A percentile compares a stretch with the other conserved stretches of the same genome.
Evolutionary conservation across 1,140 invertebrate genomes (phyloP).

Genomic region (Hycleus cichorii): DNA sequence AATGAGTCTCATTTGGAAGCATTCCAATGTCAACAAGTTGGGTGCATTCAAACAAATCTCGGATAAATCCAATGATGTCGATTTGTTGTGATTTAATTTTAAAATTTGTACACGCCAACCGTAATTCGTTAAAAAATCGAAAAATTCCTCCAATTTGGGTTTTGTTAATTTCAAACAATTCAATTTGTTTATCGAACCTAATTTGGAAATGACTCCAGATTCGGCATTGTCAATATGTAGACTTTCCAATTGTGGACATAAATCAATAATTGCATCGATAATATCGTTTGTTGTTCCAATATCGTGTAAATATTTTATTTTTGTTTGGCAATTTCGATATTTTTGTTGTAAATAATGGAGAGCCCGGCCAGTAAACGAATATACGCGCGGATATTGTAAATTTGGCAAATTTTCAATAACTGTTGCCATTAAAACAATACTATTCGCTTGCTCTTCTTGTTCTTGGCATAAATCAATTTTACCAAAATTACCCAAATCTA

Average conservation of each 20-base stretch:
- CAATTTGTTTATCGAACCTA: constrained; percentile 46
- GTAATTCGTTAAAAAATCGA: constrained; percentile 48
- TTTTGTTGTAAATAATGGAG: constrained; percentile 47
- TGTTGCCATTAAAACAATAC: constrained; percentile 42
- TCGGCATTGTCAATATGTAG: constrained; percentile 54
- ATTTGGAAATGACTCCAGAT: constrained; percentile 44
- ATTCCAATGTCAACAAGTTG: constrained; percentile 50
- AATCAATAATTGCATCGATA: constrained; percentile 48
- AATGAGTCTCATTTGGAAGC: constrained; percentile 52
- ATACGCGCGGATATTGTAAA: constrained; percentile 52
- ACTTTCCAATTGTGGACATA: constrained; percentile 53
- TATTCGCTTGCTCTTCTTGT: not conserved
- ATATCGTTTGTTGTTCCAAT: constrained; percentile 48
- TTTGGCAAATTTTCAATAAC: constrained; percentile 53
- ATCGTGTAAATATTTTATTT: constrained; percentile 55
- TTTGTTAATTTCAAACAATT: constrained; percentile 54
- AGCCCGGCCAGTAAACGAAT: constrained; percentile 55
- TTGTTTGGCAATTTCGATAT: constrained; percentile 47
- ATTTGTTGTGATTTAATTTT: constrained; percentile 51
- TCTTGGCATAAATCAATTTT: constrained; percentile 57
- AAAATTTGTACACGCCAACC: constrained; percentile 49
- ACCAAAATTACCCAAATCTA: constrained; percentile 57
- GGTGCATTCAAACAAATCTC: constrained; percentile 40
- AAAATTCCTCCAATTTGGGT: constrained; percentile 49
- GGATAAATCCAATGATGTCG: constrained; percentile 50